Base-by-base conservation (phyloP, 2,888 invertebrate species). In the Dicranocentrus wangi region DNA sequence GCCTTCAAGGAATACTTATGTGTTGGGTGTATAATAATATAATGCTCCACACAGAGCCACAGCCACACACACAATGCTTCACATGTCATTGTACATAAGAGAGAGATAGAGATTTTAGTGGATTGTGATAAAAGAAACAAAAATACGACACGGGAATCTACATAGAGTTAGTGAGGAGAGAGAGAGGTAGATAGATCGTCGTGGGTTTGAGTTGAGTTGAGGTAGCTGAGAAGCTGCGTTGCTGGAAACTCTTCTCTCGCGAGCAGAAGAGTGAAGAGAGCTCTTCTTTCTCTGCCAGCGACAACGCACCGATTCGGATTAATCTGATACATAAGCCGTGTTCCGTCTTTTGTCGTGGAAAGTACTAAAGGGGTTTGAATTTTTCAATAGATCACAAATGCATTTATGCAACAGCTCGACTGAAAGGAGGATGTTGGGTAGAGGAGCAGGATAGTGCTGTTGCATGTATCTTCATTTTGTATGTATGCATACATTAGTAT, bases 251-350 rank as follows among this genome's bases (percentile, higher is more conserved):
- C 32, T 32, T n/a, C n/a, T n/a, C n/a, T n/a, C n/a, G n/a, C n/a
- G n/a, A n/a, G n/a, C n/a, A n/a, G n/a, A n/a, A n/a, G n/a, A n/a
- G n/a, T n/a, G n/a, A n/a, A n/a, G 47, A 47, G 47, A 47, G 47
- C 5, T 47, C 13, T 10, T 47, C 47, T 10, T 47, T 47, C 2
- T 47, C 15, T 15, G n/a, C n/a, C n/a, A n/a, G 55, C 7, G 5
- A 60, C 60, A 27, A 78, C 78, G 78, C 78, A 78, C 78, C 78
- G 78, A 78, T 78, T 78, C 78, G 78, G 78, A 78, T 78, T 78
- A 78, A 78, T 78, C 78, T 78, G 63, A 28, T 70, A 78, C 78
- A 43, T 78, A 78, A 78, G 78, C 70, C 63, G 78, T 77, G 77
- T 77, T 69, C 60, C 77, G 43, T 70, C 63, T 77, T 77, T 69